Evolutionary conservation across 2,797 vertebrate species (phyloP).

Genomic region (Steatocranus sp.): DNA sequence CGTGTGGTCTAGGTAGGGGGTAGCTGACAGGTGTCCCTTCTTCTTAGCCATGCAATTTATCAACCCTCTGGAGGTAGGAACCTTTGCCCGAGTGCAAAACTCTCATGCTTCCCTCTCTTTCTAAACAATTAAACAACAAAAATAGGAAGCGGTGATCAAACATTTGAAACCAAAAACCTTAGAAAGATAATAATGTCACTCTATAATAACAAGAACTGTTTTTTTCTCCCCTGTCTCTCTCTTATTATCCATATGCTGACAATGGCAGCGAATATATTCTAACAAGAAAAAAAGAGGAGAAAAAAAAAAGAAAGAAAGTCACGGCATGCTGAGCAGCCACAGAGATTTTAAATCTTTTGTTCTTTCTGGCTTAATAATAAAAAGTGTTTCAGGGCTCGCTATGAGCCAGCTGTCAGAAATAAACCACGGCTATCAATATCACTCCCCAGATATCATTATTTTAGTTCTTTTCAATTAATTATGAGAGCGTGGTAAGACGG

Average conservation of each 20-base stretch:
- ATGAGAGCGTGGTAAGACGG: constrained; percentile 62
- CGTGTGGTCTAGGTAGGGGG: constrained; percentile 24
- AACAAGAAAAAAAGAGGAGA: not conserved
- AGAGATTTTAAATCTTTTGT: constrained; percentile 55
- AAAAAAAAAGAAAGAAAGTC: constrained; percentile 9
- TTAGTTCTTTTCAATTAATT: constrained; percentile 76
- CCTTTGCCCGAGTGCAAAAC: constrained; percentile 44
- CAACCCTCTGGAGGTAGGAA: constrained; percentile 64
- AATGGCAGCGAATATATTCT: constrained; percentile 34
- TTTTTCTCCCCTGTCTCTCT: not conserved
- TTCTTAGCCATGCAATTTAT: constrained; percentile 75
- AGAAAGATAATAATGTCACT: not conserved
- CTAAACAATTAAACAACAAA: constrained; percentile 10
- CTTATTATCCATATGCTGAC: constrained; percentile 18
- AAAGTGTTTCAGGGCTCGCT: constrained; percentile 46
- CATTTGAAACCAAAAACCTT: not conserved
- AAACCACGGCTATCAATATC: constrained; percentile 67
- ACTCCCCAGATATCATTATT: constrained; percentile 70
- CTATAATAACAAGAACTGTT: not conserved
- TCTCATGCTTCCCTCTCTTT: not conserved
- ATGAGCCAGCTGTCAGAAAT: constrained; percentile 65
- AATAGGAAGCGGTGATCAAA: not conserved
- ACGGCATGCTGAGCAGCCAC: constrained; percentile 46
- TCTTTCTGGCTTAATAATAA: constrained; percentile 56
- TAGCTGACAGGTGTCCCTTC: constrained; percentile 74